Conservation (phyloP, 2,888 invertebrate genomes). For the Teinopalpus imperialis region DNA sequence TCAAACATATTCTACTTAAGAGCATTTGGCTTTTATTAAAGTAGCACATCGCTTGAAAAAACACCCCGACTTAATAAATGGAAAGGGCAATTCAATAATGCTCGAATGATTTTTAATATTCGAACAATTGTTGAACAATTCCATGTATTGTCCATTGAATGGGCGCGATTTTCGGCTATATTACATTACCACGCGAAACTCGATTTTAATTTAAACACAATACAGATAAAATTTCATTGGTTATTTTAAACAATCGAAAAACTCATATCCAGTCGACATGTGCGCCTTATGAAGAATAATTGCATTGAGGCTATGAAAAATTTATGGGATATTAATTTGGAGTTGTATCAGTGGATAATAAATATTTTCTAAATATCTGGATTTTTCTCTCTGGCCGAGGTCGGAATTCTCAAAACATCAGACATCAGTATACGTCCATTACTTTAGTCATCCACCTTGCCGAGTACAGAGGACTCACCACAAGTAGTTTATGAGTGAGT, state of each 20-base stretch:
- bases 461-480: too few species aligned
- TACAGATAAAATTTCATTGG: constrained; percentile 31
- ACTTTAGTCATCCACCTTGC: too few species aligned
- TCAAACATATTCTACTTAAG: too few species aligned
- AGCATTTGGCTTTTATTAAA: too few species aligned
- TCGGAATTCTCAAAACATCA: too few species aligned
- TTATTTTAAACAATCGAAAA: constrained; percentile 5
- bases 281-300: constrained; percentile 28
- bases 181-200: constrained; percentile 28
- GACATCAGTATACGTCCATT: too few species aligned
- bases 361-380: too few species aligned
- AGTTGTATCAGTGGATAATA: too few species aligned
- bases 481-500: too few species aligned
- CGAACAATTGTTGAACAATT: constrained; percentile 48
- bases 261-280: constrained; percentile 15
- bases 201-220: constrained; percentile 20
- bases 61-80: constrained; percentile 49
- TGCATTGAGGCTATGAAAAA: constrained; percentile 19
- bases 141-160: constrained; percentile 59
- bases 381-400: too few species aligned
- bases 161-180: constrained; percentile 51
- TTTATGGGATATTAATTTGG: constrained; percentile 5
- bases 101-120: constrained; percentile 77
- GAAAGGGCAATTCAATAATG: constrained; percentile 73
- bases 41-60: constrained; percentile 40